Conservation (phyloP, 2,113 vertebrate species). For the Buteo buteo region DNA sequence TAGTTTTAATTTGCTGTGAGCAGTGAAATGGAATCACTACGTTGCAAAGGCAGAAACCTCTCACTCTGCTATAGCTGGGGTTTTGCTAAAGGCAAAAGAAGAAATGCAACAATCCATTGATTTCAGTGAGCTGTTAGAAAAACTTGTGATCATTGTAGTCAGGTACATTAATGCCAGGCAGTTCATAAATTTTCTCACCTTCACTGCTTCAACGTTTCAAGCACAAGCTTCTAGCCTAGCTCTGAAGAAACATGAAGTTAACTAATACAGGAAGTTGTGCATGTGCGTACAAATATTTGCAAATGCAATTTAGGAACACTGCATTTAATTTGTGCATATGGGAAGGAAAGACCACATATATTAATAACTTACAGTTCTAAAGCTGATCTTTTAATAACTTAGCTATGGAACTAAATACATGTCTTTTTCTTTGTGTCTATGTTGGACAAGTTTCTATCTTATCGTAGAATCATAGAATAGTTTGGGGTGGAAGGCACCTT, state of each 20-base stretch:
- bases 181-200: not conserved
- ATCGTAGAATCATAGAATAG: not conserved
- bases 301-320: not conserved
- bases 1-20: slow-evolving; percentile 26
- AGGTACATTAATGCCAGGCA: not conserved
- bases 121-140: slow-evolving; percentile 1
- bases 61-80: not conserved
- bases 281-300: not conserved
- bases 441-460: not conserved
- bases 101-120: not conserved
- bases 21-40: not conserved
- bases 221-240: not conserved
- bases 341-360: not conserved
- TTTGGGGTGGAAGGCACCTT: not conserved
- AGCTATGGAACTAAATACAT: not conserved
- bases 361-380: not conserved
- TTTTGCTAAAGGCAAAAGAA: not conserved
- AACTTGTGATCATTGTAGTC: not conserved
- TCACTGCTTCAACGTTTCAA: not conserved
- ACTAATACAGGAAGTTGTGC: not conserved
- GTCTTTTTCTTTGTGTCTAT: not conserved
- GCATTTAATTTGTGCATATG: not conserved
- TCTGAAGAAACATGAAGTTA: not conserved
- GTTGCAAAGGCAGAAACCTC: not conserved
- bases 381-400: not conserved